Evolutionary conservation across 2,797 vertebrate species (phyloP).

Genomic region (Bufotes viridis): DNA sequence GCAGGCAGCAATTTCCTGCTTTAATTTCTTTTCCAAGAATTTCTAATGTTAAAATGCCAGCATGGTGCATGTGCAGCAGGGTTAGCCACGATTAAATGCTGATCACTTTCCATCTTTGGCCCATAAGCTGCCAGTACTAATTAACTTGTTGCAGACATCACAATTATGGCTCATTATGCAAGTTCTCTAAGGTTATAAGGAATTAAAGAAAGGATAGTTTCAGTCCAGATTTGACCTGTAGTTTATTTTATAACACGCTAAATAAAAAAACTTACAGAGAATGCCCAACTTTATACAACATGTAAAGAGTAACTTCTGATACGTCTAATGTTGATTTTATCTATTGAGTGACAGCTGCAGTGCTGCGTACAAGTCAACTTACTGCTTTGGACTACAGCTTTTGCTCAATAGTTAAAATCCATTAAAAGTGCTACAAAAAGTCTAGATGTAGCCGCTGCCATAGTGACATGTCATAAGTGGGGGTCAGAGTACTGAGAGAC

Average conservation of each 20-base stretch:
- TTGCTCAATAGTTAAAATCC: too few relatives aligned
- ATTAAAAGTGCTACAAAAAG: too few relatives aligned
- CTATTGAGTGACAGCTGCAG: too few relatives aligned
- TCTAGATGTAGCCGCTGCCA: not conserved
- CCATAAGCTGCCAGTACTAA: not conserved
- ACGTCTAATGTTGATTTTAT: too few relatives aligned
- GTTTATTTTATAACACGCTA: not conserved
- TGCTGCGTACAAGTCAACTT: too few relatives aligned
- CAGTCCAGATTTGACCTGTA: not conserved
- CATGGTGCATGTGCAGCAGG: conserved; percentile 8
- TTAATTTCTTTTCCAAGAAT: conserved; percentile 18
- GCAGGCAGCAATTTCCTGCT: not conserved
- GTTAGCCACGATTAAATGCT: conserved; percentile 15
- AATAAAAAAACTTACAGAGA: too few relatives aligned
- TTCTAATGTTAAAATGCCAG: conserved; percentile 25
- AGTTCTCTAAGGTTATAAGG: not conserved
- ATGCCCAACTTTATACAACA: too few relatives aligned
- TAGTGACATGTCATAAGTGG: too few relatives aligned
- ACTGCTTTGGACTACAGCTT: too few relatives aligned
- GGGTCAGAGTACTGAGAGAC: too few relatives aligned
- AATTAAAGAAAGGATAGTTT: not conserved
- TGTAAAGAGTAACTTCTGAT: too few relatives aligned
- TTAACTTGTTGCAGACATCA: conserved; percentile 25
- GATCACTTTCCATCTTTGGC: not conserved
- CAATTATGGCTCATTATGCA: not conserved